Percentiles rank a stretch among this genome's conserved stretches.
phyloP scores from a whole-genome alignment of 2,888 invertebrate genomes.

The Muschampia staudingeri region DNA sequence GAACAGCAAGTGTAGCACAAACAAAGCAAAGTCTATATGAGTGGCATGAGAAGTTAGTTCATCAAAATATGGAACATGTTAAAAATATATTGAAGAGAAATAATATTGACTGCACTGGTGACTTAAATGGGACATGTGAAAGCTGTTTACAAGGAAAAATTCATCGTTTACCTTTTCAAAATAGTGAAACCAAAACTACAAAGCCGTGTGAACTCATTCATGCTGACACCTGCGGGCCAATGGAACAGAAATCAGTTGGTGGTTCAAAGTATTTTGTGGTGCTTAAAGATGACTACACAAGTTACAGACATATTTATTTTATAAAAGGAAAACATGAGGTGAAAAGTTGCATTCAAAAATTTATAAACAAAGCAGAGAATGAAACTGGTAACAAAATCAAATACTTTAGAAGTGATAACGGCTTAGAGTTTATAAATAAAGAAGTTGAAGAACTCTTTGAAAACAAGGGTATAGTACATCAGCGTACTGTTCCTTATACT shows the following conservation, averaged over 20 bases:
- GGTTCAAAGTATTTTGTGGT: slow-evolving; percentile 67
- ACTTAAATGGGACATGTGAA: slow-evolving; percentile 54
- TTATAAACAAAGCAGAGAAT: slow-evolving; percentile 50
- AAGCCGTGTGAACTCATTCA: slow-evolving; percentile 65
- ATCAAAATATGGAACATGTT: slow-evolving; percentile 51
- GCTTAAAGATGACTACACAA: slow-evolving; percentile 68
- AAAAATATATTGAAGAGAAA: slow-evolving; percentile 42
- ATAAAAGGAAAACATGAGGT: slow-evolving; percentile 56
- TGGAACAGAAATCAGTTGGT: slow-evolving; percentile 64
- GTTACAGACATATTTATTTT: slow-evolving; percentile 56
- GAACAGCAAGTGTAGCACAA: slow-evolving; percentile 39
- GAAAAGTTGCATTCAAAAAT: slow-evolving; percentile 37
- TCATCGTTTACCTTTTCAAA: slow-evolving; percentile 23
- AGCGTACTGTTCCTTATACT: background rate
- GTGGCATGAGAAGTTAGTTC: slow-evolving; percentile 53
- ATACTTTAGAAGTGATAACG: slow-evolving; percentile 57
- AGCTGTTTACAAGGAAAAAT: slow-evolving; percentile 51
- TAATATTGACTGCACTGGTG: slow-evolving; percentile 52
- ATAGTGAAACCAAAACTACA: slow-evolving; percentile 44
- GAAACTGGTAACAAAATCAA: slow-evolving; percentile 42
- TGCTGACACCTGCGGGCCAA: slow-evolving; percentile 65
- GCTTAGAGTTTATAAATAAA: slow-evolving; percentile 57
- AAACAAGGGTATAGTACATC: slow-evolving; percentile 17
- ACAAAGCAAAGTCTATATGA: slow-evolving; percentile 32
- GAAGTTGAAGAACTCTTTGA: slow-evolving; percentile 46